These are phyloP conservation scores for Chelonia mydas DNA, from an alignment of 2,797 vertebrate species.

Conservation along the genomic window DNA sequence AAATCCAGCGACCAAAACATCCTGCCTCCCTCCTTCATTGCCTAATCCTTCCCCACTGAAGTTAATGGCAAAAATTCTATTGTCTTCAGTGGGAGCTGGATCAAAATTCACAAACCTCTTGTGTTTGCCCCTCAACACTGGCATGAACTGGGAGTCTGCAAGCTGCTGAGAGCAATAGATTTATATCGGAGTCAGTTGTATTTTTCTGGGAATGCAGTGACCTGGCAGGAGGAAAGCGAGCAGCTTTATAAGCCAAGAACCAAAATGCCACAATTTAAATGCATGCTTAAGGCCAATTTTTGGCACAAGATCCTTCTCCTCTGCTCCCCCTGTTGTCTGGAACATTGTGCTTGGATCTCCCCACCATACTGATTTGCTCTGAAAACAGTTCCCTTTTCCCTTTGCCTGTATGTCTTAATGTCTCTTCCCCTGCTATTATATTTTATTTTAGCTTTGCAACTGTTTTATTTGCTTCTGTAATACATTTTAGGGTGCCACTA, in stretches of 20 bases:
- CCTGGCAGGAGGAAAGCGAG: background rate
- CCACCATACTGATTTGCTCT: background rate
- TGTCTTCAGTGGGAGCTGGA: background rate
- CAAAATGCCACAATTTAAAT: background rate
- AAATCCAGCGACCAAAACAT: background rate
- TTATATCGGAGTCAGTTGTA: background rate
- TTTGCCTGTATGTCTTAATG: conserved; percentile 2
- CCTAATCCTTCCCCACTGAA: background rate
- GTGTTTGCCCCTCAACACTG: background rate
- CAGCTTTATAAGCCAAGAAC: background rate
- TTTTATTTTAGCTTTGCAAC: conserved; percentile 20
- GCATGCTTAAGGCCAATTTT: background rate
- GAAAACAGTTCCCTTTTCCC: conserved; percentile 8
- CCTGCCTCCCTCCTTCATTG: background rate
- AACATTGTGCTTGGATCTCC: background rate
- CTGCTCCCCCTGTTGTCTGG: background rate
- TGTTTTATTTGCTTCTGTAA: background rate
- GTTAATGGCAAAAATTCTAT: background rate
- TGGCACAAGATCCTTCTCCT: background rate
- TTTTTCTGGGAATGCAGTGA: background rate
- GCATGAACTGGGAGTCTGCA: background rate
- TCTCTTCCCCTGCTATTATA: background rate
- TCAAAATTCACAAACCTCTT: background rate
- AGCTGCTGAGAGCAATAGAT: background rate
- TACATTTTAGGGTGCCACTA: background rate